A percentile compares a stretch with the other conserved stretches of the same genome.
Evolutionary conservation across 2,797 vertebrate genomes (phyloP).

Genomic region (Lophius americanus): DNA sequence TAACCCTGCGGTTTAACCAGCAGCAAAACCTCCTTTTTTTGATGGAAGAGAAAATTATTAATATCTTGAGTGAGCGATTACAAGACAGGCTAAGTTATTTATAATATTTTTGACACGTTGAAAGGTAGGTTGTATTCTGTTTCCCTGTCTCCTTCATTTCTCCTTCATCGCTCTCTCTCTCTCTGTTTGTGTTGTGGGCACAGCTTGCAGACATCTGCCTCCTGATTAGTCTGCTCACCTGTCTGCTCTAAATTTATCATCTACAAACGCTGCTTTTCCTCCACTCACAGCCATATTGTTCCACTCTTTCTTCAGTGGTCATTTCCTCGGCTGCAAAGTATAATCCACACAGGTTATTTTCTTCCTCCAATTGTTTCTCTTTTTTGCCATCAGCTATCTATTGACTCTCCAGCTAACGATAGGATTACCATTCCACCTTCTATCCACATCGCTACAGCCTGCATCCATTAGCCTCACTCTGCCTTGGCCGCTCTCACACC

Average conservation of each 20-base stretch:
- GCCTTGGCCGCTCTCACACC: no score
- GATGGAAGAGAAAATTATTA: neutral
- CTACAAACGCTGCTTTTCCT: neutral
- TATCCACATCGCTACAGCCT: neutral
- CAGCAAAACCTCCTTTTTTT: neutral
- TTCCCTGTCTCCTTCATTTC: no score
- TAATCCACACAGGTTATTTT: neutral
- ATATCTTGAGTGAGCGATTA: neutral
- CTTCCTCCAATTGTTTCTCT: no score
- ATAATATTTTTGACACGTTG: no score
- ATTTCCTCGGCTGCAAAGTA: neutral
- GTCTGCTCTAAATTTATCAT: neutral
- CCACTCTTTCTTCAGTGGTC: neutral
- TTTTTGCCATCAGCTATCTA: no score
- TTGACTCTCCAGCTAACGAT: neutral
- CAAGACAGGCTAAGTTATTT: neutral
- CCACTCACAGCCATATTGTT: neutral
- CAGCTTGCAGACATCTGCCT: no score
- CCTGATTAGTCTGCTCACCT: neutral
- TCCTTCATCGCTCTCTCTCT: no score
- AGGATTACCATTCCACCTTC: neutral
- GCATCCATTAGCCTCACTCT: neutral
- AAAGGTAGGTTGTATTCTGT: no score
- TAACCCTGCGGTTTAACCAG: neutral
- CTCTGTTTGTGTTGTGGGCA: no score